Conservation (phyloP, 2,113 vertebrate genomes). For the Eleginops maclovinus region DNA sequence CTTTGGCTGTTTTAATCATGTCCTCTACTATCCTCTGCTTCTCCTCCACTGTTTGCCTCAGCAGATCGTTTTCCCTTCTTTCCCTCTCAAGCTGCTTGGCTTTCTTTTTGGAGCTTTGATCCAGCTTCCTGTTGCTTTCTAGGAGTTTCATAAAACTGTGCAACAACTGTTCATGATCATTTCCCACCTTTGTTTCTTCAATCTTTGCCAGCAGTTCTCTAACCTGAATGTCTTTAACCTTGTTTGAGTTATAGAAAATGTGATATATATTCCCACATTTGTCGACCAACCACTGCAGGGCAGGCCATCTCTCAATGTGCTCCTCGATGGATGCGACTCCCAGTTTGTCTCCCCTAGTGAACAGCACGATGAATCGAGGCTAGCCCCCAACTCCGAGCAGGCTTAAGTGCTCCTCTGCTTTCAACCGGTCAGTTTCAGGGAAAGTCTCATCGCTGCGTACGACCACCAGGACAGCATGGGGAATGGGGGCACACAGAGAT, state of each 20-base stretch:
- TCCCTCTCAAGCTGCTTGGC: slow-evolving; percentile 17
- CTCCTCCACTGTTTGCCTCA: slow-evolving; percentile 19
- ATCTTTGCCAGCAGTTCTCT: slow-evolving; percentile 47
- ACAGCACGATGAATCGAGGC: slow-evolving; percentile 46
- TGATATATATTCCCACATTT: slow-evolving; percentile 65
- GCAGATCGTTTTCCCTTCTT: slow-evolving; percentile 16
- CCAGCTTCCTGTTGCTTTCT: slow-evolving; percentile 29
- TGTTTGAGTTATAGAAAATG: slow-evolving; percentile 50
- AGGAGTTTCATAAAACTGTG: slow-evolving; percentile 8
- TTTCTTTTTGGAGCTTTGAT: slow-evolving; percentile 31
- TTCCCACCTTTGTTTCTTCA: slow-evolving; percentile 39
- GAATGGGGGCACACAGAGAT: slow-evolving; percentile 14
- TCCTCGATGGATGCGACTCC: slow-evolving; percentile 52
- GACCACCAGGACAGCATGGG: slow-evolving; percentile 50
- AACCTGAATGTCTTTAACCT: slow-evolving; percentile 35
- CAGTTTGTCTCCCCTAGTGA: slow-evolving; percentile 63
- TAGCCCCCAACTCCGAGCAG: slow-evolving; percentile 28
- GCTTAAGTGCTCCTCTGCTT: slow-evolving; percentile 43
- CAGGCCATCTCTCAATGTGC: slow-evolving; percentile 67
- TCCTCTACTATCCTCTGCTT: slow-evolving; percentile 25
- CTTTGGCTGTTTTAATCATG: not conserved
- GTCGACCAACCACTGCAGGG: slow-evolving; percentile 57
- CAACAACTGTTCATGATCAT: slow-evolving; percentile 25
- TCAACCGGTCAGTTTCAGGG: slow-evolving; percentile 48
- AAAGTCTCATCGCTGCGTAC: slow-evolving; percentile 62